Conservation (phyloP, 2,797 vertebrate species). For the Crenuchus spilurus region DNA sequence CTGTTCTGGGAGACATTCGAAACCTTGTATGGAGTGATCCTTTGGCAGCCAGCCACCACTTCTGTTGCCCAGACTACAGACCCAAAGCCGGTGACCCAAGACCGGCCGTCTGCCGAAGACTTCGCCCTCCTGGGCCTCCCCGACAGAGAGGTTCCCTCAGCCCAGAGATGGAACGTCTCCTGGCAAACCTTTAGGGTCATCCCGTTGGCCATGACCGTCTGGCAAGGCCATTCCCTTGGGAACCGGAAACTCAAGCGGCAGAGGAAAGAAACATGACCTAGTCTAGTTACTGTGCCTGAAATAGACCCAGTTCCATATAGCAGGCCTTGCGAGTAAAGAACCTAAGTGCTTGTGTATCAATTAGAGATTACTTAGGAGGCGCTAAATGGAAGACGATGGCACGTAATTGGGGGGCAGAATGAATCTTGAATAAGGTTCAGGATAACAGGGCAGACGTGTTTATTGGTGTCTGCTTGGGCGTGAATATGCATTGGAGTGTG, state of each 20-base stretch:
- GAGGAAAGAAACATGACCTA: conserved; percentile 42
- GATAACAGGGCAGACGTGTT: not conserved
- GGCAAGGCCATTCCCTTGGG: conserved; percentile 15
- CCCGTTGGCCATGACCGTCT: not conserved
- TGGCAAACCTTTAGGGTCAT: conserved; percentile 12
- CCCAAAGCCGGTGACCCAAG: not conserved
- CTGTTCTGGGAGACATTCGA: not conserved
- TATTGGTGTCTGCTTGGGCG: not conserved
- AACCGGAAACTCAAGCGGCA: conserved; percentile 7
- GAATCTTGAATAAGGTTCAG: conserved; percentile 29
- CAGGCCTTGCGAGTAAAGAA: conserved; percentile 6
- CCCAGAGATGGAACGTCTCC: conserved; percentile 1
- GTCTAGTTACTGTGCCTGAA: conserved; percentile 44
- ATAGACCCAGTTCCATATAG: conserved; percentile 27
- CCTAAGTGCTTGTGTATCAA: conserved; percentile 18
- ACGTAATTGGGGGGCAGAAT: conserved; percentile 1
- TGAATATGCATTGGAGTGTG: not conserved
- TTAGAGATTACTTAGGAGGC: conserved; percentile 26
- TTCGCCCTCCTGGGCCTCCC: conserved; percentile 30
- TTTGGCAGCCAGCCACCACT: not conserved
- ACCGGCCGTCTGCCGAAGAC: conserved; percentile 26
- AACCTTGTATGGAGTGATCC: not conserved
- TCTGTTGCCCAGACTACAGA: not conserved
- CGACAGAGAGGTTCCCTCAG: conserved; percentile 45
- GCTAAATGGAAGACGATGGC: not conserved